phyloP scores from a whole-genome alignment of 30 jellyfish, hydroid and myxozoan species.

The Clytia hemisphaerica region DNA sequence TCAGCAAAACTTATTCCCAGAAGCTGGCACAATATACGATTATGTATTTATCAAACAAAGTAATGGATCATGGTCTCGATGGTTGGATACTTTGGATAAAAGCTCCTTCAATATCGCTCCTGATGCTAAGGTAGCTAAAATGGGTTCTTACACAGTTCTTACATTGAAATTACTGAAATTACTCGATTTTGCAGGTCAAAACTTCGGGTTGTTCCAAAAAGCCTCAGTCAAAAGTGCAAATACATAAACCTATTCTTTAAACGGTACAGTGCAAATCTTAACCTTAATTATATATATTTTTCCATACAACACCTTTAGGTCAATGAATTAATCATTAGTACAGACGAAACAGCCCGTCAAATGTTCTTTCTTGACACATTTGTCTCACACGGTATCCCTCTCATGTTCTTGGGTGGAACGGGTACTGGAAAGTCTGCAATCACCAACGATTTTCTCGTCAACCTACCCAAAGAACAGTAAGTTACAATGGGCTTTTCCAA shows the following conservation, averaged over 20 bases:
- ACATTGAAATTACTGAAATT: no score
- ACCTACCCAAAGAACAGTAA: constrained; percentile 82
- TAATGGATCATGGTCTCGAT: constrained; percentile 93
- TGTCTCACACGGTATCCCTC: constrained; percentile 71
- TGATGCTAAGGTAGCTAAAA: constrained; percentile 72
- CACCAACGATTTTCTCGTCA: constrained; percentile 69
- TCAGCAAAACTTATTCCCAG: constrained; percentile 90
- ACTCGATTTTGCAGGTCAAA: no score
- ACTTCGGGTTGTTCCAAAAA: no score
- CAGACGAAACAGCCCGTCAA: constrained; percentile 96
- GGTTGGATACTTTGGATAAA: constrained; percentile 85
- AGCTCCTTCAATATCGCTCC: constrained; percentile 52
- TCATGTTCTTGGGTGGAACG: constrained; percentile 91
- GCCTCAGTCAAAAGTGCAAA: neutral
- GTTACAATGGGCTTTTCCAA: neutral
- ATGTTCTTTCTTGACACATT: constrained; percentile 64
- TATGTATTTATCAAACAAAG: constrained; percentile 71
- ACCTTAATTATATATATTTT: neutral
- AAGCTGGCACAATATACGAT: constrained; percentile 79
- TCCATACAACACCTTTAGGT: constrained; percentile 64
- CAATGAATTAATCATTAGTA: constrained; percentile 77
- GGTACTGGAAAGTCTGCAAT: constrained; percentile 98
- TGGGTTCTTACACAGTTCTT: no score
- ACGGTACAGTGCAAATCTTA: neutral
- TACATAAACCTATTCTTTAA: neutral